These are phyloP conservation scores for Bujurquina vittata DNA, from an alignment of 2,113 vertebrate species.

Conservation along the genomic window DNA sequence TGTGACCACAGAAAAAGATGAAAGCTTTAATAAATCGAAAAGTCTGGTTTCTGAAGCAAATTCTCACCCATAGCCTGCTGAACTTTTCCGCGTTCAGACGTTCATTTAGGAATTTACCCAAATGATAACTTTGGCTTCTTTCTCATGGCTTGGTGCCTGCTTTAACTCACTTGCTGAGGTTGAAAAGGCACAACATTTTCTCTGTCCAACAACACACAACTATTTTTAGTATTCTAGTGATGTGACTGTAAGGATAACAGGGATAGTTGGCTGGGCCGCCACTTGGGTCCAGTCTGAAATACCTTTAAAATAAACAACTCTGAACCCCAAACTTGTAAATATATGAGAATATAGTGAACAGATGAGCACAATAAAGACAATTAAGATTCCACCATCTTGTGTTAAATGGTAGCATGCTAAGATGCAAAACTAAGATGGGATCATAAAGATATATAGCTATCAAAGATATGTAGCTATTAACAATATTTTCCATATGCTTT, in stretches of 20 bases:
- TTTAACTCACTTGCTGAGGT: not conserved
- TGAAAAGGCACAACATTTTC: not conserved
- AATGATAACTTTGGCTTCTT: not conserved
- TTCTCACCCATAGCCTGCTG: not conserved
- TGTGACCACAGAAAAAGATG: constrained; percentile 29
- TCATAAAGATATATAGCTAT: too few relatives aligned
- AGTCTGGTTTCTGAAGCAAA: constrained; percentile 28
- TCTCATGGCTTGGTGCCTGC: not conserved
- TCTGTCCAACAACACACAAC: not conserved
- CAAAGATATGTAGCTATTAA: too few relatives aligned
- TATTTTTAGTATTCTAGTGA: not conserved
- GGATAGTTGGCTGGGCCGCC: not conserved
- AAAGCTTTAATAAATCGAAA: constrained; percentile 39
- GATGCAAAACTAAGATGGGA: not conserved
- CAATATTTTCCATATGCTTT: not conserved
- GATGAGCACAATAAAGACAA: too few relatives aligned
- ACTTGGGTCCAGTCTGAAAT: not conserved
- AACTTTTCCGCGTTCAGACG: constrained; percentile 7
- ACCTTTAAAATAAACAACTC: not conserved
- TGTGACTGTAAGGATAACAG: not conserved
- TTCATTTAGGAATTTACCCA: not conserved
- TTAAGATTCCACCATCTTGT: too few relatives aligned
- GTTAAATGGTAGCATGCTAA: too few relatives aligned
- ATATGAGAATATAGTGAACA: too few relatives aligned
- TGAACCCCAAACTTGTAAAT: not conserved